Evolutionary conservation across 2,888 invertebrate genomes (phyloP), one percentile per base, ranked within the genome.

Genomic region (Phytoseiulus persimilis): DNA sequence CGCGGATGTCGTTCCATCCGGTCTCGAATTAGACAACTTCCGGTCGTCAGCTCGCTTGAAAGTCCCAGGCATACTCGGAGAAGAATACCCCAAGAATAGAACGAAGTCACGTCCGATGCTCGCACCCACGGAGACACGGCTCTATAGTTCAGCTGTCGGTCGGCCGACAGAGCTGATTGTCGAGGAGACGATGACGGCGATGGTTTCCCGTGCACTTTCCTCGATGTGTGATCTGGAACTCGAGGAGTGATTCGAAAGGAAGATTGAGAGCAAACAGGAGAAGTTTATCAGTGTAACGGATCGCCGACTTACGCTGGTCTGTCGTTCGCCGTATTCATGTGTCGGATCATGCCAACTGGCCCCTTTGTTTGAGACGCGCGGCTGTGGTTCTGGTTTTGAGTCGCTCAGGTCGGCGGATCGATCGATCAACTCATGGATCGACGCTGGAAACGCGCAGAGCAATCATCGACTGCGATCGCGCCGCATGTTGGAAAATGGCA

Each of bases 11-110:
- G 11, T 32, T 18, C 23, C 87, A 28, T 33, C 32, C 33, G 33
- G 31, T 87, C 39, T 87, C 87, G 87, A 83, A 83, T 83, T 83
- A 83, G 83, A 9, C 31, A 83, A 87, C 87, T 87, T 87, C 87
- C 87, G 32, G 31, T 87, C 32, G 87, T 45, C 45, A 31, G 6
- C 14, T 87, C 28, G 31, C 87, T n/a, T 33, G 87, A n/a, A 87
- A 87, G 28, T 23, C 23, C 18, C 2, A 23, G 18, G 65, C 65
- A 23, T 28, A 2, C 2, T 65, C 65, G 5, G 18, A 65, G 18
- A 28, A 65, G 18, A 65, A 3, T 2, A 11, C 5, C 28, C 28
- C 65, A 65, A 65, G 65, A 65, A 28, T 28, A 65, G 65, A 14
- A 65, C 65, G 65, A 39, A 28, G 65, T 65, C 65, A 65, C 65